Evolutionary conservation across 2,888 invertebrate genomes (phyloP).

Genomic region (Melitaea athalia): DNA sequence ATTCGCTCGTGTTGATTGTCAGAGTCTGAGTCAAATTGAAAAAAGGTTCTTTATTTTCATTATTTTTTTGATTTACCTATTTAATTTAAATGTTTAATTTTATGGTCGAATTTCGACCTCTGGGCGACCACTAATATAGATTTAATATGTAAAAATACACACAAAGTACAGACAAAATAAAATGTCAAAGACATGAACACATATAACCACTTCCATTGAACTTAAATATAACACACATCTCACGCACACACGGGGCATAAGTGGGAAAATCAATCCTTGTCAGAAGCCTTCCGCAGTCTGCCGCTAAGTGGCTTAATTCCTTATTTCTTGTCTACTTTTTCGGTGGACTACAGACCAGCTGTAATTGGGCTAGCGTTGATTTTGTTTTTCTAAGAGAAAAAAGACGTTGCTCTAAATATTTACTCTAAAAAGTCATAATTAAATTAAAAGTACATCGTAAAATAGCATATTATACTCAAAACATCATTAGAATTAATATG

Average conservation of each 20-base stretch:
- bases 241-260: conserved; percentile 37
- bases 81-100: too few relatives aligned
- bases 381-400: not conserved
- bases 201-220: conserved; percentile 1
- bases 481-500: too few relatives aligned
- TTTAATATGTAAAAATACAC: not conserved
- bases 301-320: conserved; percentile 69
- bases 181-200: not conserved
- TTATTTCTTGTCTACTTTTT: conserved; percentile 40
- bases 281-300: conserved; percentile 48
- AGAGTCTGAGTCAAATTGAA: too few relatives aligned
- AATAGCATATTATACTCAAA: too few relatives aligned
- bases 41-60: too few relatives aligned
- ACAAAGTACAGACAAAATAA: not conserved
- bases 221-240: conserved; percentile 31
- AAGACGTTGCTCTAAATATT: not conserved
- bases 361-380: conserved; percentile 6
- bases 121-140: too few relatives aligned
- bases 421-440: too few relatives aligned
- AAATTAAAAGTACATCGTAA: too few relatives aligned
- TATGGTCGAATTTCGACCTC: too few relatives aligned
- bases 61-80: too few relatives aligned
- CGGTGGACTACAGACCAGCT: conserved; percentile 25
- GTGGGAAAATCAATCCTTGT: conserved; percentile 67
- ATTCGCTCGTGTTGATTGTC: too few relatives aligned